phyloP scores from a whole-genome alignment of 2,113 vertebrate species.

The Podocnemis expansa region DNA sequence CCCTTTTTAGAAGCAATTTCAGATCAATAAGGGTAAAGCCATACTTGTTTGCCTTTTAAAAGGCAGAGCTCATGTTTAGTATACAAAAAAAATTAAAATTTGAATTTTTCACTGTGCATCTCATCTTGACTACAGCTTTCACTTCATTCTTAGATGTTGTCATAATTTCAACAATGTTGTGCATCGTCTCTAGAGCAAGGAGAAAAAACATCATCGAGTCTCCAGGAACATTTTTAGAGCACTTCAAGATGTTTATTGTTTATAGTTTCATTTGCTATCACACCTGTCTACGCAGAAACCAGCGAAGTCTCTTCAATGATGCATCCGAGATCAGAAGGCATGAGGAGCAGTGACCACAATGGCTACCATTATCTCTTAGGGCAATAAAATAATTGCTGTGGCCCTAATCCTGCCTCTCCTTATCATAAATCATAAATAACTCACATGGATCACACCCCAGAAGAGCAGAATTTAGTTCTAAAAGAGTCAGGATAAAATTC shows the following conservation, averaged over 20 bases:
- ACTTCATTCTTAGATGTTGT: neutral
- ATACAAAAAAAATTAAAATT: neutral
- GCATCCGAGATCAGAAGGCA: neutral
- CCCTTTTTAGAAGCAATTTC: neutral
- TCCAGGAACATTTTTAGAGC: neutral
- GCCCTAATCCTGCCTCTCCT: neutral
- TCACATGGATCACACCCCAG: rapidly evolving
- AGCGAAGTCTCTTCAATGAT: neutral
- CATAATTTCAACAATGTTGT: neutral
- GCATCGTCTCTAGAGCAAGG: neutral
- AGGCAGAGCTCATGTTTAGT: neutral
- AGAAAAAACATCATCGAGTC: neutral
- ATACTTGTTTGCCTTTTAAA: neutral
- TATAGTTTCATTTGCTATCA: neutral
- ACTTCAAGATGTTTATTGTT: neutral
- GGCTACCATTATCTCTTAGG: neutral
- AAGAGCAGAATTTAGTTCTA: neutral
- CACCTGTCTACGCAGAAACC: neutral
- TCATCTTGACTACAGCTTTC: neutral
- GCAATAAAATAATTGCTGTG: neutral
- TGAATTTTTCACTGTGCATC: neutral
- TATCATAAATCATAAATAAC: neutral
- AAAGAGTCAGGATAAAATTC: neutral
- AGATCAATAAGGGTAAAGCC: too few species aligned
- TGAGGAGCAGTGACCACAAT: neutral